These are phyloP conservation scores for Oasisia sp. DNA, from an alignment of 2,888 invertebrate species.

Conservation along the genomic window DNA sequence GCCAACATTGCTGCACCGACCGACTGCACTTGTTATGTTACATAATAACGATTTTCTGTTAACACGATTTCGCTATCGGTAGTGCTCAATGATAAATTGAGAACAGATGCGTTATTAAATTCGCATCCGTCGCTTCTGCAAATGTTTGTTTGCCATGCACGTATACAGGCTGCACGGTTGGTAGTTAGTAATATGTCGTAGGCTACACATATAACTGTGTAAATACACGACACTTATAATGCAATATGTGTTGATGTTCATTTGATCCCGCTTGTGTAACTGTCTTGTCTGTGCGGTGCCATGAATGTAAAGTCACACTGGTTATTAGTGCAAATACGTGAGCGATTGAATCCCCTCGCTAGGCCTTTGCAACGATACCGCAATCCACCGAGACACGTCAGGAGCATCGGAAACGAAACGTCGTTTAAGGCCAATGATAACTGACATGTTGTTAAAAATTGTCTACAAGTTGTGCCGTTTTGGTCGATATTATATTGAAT, in stretches of 20 bases:
- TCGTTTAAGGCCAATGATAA: not conserved
- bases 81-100: not conserved
- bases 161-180: not conserved
- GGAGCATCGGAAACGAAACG: not conserved
- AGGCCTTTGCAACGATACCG: not conserved
- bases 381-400: not conserved
- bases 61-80: not conserved
- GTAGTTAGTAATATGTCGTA: not conserved
- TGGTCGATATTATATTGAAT: not conserved
- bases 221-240: not conserved
- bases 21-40: not conserved
- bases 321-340: not conserved
- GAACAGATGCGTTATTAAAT: not conserved
- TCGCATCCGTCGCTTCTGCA: not conserved
- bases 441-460: not conserved
- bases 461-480: not conserved
- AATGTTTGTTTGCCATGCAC: not conserved
- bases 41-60: not conserved
- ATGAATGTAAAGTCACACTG: slow-evolving; percentile 1
- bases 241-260: not conserved
- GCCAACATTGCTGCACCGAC: not conserved
- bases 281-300: not conserved
- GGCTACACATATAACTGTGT: not conserved
- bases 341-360: not conserved
- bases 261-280: not conserved